Evolutionary conservation across 1,140 invertebrate species (phyloP), one percentile per base, ranked within the genome.

Genomic region (Maniola jurtina): DNA sequence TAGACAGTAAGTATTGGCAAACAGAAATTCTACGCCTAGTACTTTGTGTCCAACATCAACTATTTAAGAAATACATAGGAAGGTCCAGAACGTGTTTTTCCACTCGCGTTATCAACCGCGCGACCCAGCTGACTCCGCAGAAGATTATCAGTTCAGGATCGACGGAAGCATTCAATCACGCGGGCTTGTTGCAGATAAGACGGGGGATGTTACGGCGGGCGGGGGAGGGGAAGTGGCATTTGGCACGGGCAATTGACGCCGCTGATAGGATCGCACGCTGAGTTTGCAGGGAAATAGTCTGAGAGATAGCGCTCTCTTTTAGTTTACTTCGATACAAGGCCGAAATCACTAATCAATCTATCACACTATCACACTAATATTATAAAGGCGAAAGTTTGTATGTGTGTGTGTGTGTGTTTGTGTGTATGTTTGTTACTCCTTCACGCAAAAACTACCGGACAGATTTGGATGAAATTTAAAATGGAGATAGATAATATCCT

Each of bases 161-260:
- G 75, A 75, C 79, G 86, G 86, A 88, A 86, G 80, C 81, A 73
- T 83, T 86, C 83, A 79, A 88, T 88, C 86, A 84, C 81, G 75
- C 66, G 50, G 74, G 72, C 77, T 82, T 81, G 79, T 83, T 83
- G 67, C 72, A 83, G 80, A 87, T 84, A 84, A 84, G 80, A 78
- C 70, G 72, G 61, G 57, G 55, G 62, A 64, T 61, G 38, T 66
- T 55, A 14, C n/a, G 62, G 68, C 10, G 61, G 68, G 68, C 38
- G 48, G 64, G 72, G 57, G 59, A 67, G 57, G 71, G 83, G 82
- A 85, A 85, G 86, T 87, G 82, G 86, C 83, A 87, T 90, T 89
- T 90, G 88, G 85, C 88, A 90, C 88, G 88, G 84, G 88, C 88
- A 89, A 90, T 90, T 90, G 88, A 90, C 86, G 84, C 74, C 79